Evolutionary conservation across 2,888 invertebrate species (phyloP).

Genomic region (Sycophila texana): DNA sequence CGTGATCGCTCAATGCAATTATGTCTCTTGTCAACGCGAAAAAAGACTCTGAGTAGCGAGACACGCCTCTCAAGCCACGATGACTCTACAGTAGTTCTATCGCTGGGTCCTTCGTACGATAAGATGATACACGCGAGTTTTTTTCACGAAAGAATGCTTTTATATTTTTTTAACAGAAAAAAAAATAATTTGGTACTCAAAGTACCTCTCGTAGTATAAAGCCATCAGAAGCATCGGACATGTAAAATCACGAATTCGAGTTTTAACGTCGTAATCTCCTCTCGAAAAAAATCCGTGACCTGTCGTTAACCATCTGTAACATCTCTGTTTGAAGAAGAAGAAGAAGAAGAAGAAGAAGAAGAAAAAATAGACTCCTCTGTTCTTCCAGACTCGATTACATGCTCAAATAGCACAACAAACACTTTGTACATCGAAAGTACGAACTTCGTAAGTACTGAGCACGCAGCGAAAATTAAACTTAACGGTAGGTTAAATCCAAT

Average conservation of each 20-base stretch:
- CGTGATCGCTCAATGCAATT: conserved; percentile 67
- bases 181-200: not conserved
- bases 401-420: too few relatives aligned
- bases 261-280: too few relatives aligned
- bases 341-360: too few relatives aligned
- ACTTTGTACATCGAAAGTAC: not conserved
- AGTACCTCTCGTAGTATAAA: too few relatives aligned
- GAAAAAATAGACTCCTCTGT: too few relatives aligned
- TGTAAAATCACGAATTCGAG: too few relatives aligned
- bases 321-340: too few relatives aligned
- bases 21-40: conserved; percentile 64
- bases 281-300: too few relatives aligned
- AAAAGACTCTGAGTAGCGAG: conserved; percentile 29
- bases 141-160: conserved; percentile 17
- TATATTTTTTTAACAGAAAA: not conserved
- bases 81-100: conserved; percentile 30
- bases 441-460: not conserved
- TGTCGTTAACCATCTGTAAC: too few relatives aligned
- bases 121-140: conserved; percentile 1
- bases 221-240: too few relatives aligned
- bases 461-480: not conserved
- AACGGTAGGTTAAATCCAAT: conserved; percentile 34
- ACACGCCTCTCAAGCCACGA: conserved; percentile 24
- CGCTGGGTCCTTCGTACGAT: conserved; percentile 1
- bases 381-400: too few relatives aligned